A percentile compares a stretch with the other conserved stretches of the same genome.
Evolutionary conservation across 2,888 invertebrate species (phyloP).

Genomic region (Lasioglossum vierecki): DNA sequence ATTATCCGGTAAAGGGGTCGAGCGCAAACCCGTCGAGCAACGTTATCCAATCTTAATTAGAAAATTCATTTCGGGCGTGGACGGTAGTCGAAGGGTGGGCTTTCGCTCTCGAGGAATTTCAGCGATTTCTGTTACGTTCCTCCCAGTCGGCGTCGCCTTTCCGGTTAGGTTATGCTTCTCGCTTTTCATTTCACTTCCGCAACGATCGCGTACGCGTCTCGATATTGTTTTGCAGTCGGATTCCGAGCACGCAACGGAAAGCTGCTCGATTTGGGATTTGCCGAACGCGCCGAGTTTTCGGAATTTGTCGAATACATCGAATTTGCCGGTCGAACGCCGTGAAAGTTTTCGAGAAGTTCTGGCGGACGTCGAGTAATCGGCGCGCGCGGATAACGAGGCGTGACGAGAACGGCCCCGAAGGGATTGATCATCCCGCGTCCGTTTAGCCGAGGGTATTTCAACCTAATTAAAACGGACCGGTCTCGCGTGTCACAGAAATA

Average conservation of each 20-base stretch:
- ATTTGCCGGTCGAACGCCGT: neutral
- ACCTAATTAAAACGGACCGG: conserved; percentile 61
- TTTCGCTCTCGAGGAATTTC: conserved; percentile 56
- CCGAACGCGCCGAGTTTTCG: neutral
- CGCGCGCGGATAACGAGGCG: conserved; percentile 40
- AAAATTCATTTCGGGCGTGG: conserved; percentile 72
- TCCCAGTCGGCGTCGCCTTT: neutral
- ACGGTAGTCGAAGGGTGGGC: conserved; percentile 9
- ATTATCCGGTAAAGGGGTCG: conserved; percentile 69
- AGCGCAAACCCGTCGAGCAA: conserved; percentile 61
- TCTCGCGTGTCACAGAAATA: conserved; percentile 53
- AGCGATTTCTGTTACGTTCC: conserved; percentile 63
- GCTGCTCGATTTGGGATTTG: neutral
- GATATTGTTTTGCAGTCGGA: neutral
- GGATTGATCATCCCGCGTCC: conserved; percentile 49
- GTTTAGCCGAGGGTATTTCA: conserved; percentile 45
- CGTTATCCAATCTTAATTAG: conserved; percentile 74
- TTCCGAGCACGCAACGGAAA: neutral
- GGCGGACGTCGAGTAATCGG: conserved; percentile 8
- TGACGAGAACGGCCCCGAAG: conserved; percentile 15
- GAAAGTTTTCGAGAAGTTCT: neutral
- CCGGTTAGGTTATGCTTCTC: neutral
- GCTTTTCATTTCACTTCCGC: neutral
- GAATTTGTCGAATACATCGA: neutral
- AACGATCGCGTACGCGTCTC: neutral